Evolutionary conservation across 2,888 invertebrate species (phyloP).

Genomic region (Octodonta nipae): DNA sequence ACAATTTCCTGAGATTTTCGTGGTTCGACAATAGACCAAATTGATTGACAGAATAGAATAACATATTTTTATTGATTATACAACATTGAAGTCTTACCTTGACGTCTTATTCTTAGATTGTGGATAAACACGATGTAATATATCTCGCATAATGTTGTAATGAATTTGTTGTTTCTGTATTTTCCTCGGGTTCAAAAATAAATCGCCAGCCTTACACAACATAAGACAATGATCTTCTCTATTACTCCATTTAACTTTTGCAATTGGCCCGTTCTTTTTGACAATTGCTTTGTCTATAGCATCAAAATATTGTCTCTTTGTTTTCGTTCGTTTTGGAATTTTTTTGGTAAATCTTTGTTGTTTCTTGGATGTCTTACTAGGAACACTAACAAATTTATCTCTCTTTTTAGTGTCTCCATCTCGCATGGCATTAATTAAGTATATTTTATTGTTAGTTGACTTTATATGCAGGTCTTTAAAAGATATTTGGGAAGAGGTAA

Average conservation of each 20-base stretch:
- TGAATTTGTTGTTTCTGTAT: slow-evolving; percentile 34
- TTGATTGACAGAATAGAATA: not conserved
- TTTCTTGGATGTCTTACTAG: slow-evolving; percentile 8
- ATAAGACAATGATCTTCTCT: slow-evolving; percentile 57
- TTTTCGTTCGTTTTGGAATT: slow-evolving; percentile 10
- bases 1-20: too few relatives aligned
- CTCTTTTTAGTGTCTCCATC: too few relatives aligned
- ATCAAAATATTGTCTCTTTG: slow-evolving; percentile 37
- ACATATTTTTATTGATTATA: not conserved
- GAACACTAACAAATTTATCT: slow-evolving; percentile 1
- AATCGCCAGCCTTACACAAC: slow-evolving; percentile 50
- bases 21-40: too few relatives aligned
- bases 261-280: slow-evolving; percentile 42
- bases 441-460: too few relatives aligned
- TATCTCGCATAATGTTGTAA: slow-evolving; percentile 41
- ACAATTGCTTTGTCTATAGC: slow-evolving; percentile 49
- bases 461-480: too few relatives aligned
- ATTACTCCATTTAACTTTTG: slow-evolving; percentile 49
- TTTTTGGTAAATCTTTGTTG: slow-evolving; percentile 11
- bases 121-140: slow-evolving; percentile 36
- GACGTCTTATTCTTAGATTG: slow-evolving; percentile 21
- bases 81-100: slow-evolving; percentile 12
- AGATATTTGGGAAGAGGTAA: too few relatives aligned
- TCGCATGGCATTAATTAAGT: too few relatives aligned
- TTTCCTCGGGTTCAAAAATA: slow-evolving; percentile 39